Evolutionary conservation across 2,113 vertebrate genomes (phyloP).

Genomic region (Aegithalos caudatus): DNA sequence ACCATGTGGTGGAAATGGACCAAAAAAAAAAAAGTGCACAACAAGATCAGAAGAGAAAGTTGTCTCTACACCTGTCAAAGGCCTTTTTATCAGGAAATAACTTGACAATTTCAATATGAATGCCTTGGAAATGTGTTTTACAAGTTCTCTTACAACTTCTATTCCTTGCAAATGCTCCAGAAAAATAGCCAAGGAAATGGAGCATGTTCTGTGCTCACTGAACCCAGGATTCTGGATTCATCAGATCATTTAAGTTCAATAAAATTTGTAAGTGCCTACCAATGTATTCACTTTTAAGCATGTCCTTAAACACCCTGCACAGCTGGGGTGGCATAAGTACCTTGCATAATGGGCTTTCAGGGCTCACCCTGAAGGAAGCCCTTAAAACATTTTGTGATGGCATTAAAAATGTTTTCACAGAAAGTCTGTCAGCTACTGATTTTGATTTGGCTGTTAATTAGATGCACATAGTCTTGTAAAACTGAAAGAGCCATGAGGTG

Average conservation of each 20-base stretch:
- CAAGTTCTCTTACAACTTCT: not conserved
- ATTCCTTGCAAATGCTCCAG: not conserved
- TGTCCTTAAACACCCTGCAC: not conserved
- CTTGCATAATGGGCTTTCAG: not conserved
- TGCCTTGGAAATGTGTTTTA: not conserved
- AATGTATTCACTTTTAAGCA: not conserved
- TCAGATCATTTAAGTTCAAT: not conserved
- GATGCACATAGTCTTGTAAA: not conserved
- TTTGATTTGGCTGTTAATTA: not conserved
- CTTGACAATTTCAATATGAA: not conserved
- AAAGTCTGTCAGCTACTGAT: not conserved
- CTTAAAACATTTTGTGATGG: not conserved
- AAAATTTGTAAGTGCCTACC: not conserved
- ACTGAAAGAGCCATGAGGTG: not conserved
- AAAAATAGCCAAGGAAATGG: not conserved
- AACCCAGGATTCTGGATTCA: not conserved
- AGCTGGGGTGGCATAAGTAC: fast-evolving
- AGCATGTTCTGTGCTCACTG: not conserved
- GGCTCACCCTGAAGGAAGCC: not conserved
- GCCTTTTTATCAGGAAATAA: not conserved
- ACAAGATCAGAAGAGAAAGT: not conserved
- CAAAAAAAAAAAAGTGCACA: not conserved
- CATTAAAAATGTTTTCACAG: not conserved
- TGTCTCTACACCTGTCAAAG: not conserved
- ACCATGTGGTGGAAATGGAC: not conserved